Evolutionary conservation across 2,797 vertebrate species (phyloP), one percentile per base, ranked within the genome.

Genomic region (Sebastes taczanowskii): DNA sequence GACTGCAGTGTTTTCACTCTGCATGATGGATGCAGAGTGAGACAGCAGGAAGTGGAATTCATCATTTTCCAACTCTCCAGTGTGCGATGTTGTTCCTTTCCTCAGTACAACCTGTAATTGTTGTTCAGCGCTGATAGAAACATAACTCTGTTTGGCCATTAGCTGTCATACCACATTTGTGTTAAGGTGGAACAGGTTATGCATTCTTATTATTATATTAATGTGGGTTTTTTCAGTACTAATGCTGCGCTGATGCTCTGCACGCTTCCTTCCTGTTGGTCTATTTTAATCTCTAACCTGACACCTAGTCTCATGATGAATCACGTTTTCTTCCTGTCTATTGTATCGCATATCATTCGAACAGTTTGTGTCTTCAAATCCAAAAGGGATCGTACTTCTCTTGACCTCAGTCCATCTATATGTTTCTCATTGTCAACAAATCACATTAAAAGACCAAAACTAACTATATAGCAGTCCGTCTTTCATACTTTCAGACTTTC

Each of bases 31-130:
- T 62, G 65, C 65, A 56, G 46, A 16, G 46, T 3, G 58, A 77
- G 49, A 63, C 77, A 63, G 71, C 77, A 79, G 80, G 63, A 73
- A 64, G 56, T 68, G 65, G 53, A 60, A 71, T 34, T 18, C 32
- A 71, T 42, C 60, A 34, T 71, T 74, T 55, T 49, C 27, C 14
- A 25, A 4, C 66, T 53, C 46, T 25, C 64, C 66, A 10, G 38
- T 52, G 34, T 70, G 5, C 25, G 61, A 23, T 52, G 63, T 8
- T 60, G 13, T 64, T 64, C 20, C 2, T 55, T 8, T 56, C 3
- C 32, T 67, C 49, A 53, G 62, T n/a, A 8, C 29, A 49, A 20
- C 23, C 30, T 58, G 55, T 23, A 29, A 23, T 18, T 42, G 11
- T 25, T 64, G 8, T 16, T 69, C 11, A 18, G 8, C 14, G 10